Evolutionary conservation across 2,797 vertebrate genomes (phyloP).

Genomic region (Acanthis flammea): DNA sequence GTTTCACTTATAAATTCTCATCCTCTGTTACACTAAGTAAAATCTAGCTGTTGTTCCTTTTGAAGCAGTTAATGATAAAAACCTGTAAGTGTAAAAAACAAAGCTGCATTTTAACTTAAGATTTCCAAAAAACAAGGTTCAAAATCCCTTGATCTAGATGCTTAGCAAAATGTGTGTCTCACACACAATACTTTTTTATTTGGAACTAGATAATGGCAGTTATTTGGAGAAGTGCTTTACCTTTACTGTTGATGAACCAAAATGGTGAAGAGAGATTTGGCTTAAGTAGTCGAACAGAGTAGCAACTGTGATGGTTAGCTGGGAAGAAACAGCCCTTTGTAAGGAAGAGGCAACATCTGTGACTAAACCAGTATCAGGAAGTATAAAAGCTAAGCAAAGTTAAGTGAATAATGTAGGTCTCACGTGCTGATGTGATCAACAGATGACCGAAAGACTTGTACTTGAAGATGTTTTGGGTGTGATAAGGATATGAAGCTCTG

Average conservation of each 20-base stretch:
- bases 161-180: background rate
- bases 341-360: background rate
- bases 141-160: background rate
- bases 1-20: background rate
- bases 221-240: background rate
- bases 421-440: background rate
- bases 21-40: background rate
- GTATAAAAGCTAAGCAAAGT: background rate
- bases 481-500: background rate
- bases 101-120: background rate
- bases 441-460: background rate
- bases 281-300: background rate
- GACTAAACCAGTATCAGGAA: background rate
- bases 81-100: background rate
- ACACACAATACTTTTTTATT: background rate
- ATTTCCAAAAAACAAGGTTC: background rate
- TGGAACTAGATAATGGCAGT: background rate
- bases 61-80: background rate
- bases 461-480: background rate
- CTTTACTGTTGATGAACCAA: background rate
- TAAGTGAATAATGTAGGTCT: background rate
- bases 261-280: background rate
- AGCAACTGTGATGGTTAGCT: background rate
- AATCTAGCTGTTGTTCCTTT: background rate
- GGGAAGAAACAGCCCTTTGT: background rate